These are phyloP conservation scores for Pseudolycoriella hygida DNA, from an alignment of 2,888 invertebrate genomes.

Conservation along the genomic window DNA sequence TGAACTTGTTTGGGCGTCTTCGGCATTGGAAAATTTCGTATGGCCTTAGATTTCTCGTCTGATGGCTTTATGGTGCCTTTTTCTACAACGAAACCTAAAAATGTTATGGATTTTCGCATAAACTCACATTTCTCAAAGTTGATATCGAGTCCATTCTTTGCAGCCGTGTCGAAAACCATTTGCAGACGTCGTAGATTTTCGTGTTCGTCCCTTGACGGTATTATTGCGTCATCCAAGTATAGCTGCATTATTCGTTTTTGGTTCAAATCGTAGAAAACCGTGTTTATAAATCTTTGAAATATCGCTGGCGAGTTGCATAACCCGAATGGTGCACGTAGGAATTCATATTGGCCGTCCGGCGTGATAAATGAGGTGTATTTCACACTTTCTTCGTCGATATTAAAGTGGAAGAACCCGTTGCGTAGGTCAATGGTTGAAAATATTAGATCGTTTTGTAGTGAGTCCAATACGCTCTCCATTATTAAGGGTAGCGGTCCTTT, in stretches of 20 bases:
- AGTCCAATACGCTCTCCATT: constrained; percentile 21
- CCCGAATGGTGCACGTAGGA: constrained; percentile 22
- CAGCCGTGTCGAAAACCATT: constrained; percentile 7
- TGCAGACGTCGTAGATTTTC: constrained; percentile 9
- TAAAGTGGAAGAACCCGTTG: constrained; percentile 20
- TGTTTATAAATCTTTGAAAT: constrained; percentile 15
- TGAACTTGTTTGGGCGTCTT: constrained; percentile 14
- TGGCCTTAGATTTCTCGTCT: constrained; percentile 9
- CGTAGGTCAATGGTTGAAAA: constrained; percentile 18
- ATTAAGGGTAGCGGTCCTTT: constrained; percentile 19
- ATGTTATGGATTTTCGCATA: constrained; percentile 7
- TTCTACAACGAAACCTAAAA: neutral
- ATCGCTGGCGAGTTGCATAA: constrained; percentile 20
- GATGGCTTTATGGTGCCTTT: neutral
- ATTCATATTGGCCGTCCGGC: constrained; percentile 22
- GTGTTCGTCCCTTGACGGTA: constrained; percentile 9
- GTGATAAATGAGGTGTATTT: constrained; percentile 23
- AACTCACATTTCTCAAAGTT: constrained; percentile 12
- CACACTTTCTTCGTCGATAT: constrained; percentile 13
- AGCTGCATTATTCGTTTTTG: constrained; percentile 5
- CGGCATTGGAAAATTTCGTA: constrained; percentile 14
- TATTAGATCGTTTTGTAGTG: constrained; percentile 13
- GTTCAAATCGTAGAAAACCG: constrained; percentile 8
- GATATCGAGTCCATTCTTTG: constrained; percentile 9
- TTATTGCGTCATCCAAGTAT: constrained; percentile 11